Conservation (phyloP, 2,888 invertebrate species). For the Clitarchus hookeri region DNA sequence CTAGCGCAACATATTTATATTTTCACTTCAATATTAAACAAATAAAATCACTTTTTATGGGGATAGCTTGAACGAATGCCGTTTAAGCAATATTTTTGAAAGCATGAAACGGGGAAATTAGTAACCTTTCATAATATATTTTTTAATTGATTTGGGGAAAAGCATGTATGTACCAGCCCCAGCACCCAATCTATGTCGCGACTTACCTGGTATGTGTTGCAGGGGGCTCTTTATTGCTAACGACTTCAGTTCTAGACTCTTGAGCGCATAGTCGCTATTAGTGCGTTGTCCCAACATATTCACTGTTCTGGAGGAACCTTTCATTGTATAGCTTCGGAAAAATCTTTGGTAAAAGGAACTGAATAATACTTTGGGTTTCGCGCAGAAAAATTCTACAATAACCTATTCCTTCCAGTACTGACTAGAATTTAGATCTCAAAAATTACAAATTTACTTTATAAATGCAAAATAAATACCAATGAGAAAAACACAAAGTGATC, state of each 20-base stretch:
- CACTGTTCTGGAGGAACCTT: neutral
- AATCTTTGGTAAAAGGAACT: slow-evolving; percentile 9
- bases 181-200: neutral
- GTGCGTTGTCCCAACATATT: neutral
- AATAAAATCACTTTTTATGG: no score
- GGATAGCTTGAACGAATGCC: no score
- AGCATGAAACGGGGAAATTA: no score
- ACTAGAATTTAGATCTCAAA: neutral
- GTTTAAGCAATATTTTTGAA: no score
- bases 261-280: neutral
- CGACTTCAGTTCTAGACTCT: neutral
- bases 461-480: neutral
- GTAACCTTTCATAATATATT: no score
- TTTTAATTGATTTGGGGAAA: no score
- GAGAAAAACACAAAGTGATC: neutral
- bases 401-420: neutral
- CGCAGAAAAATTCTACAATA: neutral
- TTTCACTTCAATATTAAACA: no score
- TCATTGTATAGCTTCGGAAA: neutral
- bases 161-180: no score
- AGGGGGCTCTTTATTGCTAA: neutral
- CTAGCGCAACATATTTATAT: no score
- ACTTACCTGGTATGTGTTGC: neutral
- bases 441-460: neutral
- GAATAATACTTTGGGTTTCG: neutral